Conservation (phyloP, 2,888 invertebrate genomes). For the Ischnus inquisitorius region DNA sequence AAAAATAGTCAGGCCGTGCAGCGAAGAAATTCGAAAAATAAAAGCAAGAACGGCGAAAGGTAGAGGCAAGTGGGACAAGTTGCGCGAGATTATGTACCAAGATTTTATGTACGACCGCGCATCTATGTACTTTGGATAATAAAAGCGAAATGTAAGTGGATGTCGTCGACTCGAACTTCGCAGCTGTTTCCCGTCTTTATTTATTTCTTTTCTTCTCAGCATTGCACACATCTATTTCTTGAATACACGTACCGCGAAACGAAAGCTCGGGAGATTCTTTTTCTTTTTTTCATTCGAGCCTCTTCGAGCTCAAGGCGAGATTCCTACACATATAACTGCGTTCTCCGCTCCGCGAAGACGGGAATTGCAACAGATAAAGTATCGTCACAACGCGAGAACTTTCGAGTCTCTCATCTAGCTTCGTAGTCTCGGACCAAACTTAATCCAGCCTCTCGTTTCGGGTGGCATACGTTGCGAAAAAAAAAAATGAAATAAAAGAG, state of each 20-base stretch:
- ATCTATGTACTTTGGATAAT: not conserved
- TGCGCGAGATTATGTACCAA: not conserved
- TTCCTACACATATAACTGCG: constrained; percentile 1
- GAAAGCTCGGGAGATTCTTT: constrained; percentile 12
- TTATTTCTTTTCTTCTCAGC: not conserved
- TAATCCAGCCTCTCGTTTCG: constrained; percentile 42
- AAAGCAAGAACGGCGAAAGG: not conserved
- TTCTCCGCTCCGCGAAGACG: not conserved
- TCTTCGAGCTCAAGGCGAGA: constrained; percentile 12
- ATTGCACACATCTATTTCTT: not conserved
- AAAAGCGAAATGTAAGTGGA: not conserved
- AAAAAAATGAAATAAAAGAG: not conserved
- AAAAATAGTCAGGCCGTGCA: not conserved
- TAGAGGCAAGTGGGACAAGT: not conserved
- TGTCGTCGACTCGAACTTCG: constrained; percentile 11
- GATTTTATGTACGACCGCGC: not conserved
- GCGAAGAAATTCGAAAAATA: not conserved
- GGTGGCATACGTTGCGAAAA: constrained; percentile 6
- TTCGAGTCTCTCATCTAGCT: constrained; percentile 15
- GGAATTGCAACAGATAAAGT: constrained; percentile 43
- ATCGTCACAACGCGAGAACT: constrained; percentile 52
- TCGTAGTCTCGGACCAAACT: constrained; percentile 33
- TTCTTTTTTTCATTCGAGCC: constrained; percentile 21
- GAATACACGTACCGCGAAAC: not conserved
- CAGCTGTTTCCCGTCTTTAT: constrained; percentile 7